Evolutionary conservation across 1,140 invertebrate genomes (phyloP), one percentile per base, ranked within the genome.

Genomic region (Magallana angulata): DNA sequence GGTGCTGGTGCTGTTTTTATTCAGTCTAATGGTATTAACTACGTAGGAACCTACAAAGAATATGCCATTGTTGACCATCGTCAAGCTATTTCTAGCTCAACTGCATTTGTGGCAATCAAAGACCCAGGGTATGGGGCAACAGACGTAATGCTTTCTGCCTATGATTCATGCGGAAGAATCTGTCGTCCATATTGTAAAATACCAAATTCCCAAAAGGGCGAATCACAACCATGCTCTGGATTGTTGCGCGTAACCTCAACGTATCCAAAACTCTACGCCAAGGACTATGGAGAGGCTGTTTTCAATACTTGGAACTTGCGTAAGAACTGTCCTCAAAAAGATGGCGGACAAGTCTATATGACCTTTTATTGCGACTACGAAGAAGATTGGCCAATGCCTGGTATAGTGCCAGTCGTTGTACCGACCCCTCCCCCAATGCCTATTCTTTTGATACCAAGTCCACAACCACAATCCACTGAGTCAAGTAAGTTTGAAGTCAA

Each of bases 331-430:
- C 93, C 93, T 0, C 86, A 62, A 24, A 90, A 92, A 18, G 89
- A 87, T 7, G 85, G 85, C 1, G 89, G 92, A 24, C 87, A 90
- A 48, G 89, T 93, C 12, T 91, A 91, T 82, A 68, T 94, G 14
- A 91, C 92, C 7, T 94, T 93, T 57, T 92, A 93, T 68, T 94
- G 93, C 87, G 92, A 93, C 85, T 94, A 92, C 84, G 88, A 87
- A 16, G 90, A 92, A 14, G 86, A 88, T 24, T 91, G 93, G 86
- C 90, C 92, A 9, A 92, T 92, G 87, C 90, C 90, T 57, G 90
- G 90, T 11, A 82, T 91, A 1, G 88, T 91, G 9, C 62, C 59
- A 12, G 76, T 68, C 59, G 11, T 56, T 60, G 7, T 14, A 56
- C 76, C 85, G 48, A 82, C 83, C n/a, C 14, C 57, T n/a, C 68